A percentile compares a stretch with the other conserved stretches of the same genome.
phyloP scores from a whole-genome alignment of 2,113 vertebrate species.

The Ancistrus triradiatus region DNA sequence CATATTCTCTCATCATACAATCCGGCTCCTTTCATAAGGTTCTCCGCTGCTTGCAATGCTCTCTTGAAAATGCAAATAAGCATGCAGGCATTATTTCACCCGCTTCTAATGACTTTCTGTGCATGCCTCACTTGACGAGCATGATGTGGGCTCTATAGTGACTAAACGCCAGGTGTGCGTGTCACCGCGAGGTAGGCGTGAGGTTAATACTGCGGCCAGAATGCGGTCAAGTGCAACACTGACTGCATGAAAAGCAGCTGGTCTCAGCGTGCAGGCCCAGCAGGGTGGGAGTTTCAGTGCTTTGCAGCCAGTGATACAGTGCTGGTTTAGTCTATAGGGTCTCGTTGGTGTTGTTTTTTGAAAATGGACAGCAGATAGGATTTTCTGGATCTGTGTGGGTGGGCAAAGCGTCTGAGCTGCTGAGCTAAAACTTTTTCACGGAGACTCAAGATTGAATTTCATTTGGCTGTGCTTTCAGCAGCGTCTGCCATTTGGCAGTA shows the following conservation, averaged over 20 bases:
- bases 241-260: constrained; percentile 7
- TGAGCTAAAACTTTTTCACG: not conserved
- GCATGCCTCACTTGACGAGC: not conserved
- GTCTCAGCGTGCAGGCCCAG: not conserved
- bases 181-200: not conserved
- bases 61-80: not conserved
- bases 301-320: not conserved
- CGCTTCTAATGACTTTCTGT: no score
- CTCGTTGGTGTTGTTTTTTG: not conserved
- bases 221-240: not conserved
- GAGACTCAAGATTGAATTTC: constrained; percentile 8
- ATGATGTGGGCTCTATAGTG: not conserved
- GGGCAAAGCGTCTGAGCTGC: not conserved
- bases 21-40: no score
- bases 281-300: not conserved
- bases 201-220: not conserved
- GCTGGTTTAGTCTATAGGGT: not conserved
- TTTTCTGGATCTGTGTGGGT: not conserved
- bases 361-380: not conserved
- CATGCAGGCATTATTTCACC: not conserved
- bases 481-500: constrained; percentile 16
- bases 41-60: not conserved
- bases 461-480: constrained; percentile 15
- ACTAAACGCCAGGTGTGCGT: not conserved
- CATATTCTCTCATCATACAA: no score